Conservation (phyloP, 2,113 vertebrate species). For the Electrona antarctica region DNA sequence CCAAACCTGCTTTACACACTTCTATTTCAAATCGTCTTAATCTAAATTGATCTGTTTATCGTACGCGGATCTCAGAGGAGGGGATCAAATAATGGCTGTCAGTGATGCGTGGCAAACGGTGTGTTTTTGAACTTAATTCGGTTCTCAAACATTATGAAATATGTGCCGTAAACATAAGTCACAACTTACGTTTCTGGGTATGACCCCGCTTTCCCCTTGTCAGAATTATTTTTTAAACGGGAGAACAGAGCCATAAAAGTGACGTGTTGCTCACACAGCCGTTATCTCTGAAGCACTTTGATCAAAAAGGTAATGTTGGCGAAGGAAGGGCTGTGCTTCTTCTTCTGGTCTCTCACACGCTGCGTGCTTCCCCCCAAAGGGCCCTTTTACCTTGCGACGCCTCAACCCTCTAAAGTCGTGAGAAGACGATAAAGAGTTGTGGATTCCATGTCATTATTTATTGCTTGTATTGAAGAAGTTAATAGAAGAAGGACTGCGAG, state of each 20-base stretch:
- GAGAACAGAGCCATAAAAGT: constrained; percentile 65
- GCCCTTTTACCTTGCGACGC: constrained; percentile 42
- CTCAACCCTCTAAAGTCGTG: constrained; percentile 49
- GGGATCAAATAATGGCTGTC: constrained; percentile 65
- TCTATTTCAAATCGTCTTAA: constrained; percentile 74
- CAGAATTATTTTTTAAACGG: constrained; percentile 56
- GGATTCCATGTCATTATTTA: constrained; percentile 72
- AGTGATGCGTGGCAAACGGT: constrained; percentile 54
- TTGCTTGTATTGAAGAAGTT: constrained; percentile 61
- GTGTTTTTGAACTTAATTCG: constrained; percentile 68
- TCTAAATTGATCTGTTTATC: constrained; percentile 75
- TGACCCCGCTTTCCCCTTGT: constrained; percentile 57
- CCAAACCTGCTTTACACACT: constrained; percentile 65
- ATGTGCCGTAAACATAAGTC: constrained; percentile 56
- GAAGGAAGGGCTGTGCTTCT: constrained; percentile 33
- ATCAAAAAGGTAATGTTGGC: constrained; percentile 62
- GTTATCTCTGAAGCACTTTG: constrained; percentile 57
- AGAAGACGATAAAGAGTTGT: constrained; percentile 68
- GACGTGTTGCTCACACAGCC: constrained; percentile 58
- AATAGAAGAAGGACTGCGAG: constrained; percentile 57
- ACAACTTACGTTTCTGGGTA: constrained; percentile 68
- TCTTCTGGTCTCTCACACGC: constrained; percentile 36
- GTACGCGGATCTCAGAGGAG: constrained; percentile 64
- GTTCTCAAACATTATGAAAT: constrained; percentile 67
- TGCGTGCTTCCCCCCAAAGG: constrained; percentile 41